phyloP scores from a whole-genome alignment of 1,140 invertebrate genomes.

The Telenomus remus region DNA sequence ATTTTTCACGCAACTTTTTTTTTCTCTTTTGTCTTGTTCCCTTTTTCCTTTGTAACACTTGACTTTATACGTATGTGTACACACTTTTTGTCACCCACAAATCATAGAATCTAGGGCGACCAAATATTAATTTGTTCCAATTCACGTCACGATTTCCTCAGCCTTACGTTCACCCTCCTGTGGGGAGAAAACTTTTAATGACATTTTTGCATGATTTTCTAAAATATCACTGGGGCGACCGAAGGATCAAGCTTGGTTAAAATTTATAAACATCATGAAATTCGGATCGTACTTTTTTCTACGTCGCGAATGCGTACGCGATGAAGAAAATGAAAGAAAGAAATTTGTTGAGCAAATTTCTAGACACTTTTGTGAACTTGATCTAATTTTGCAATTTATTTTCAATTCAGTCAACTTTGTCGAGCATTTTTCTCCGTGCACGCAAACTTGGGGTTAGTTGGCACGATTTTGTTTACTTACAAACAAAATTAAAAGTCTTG shows the following conservation, averaged over 20 bases:
- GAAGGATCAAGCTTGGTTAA: background rate
- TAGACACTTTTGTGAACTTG: background rate
- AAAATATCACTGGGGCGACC: constrained; percentile 13
- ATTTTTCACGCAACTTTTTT: background rate
- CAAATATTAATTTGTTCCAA: constrained; percentile 32
- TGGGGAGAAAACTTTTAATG: constrained; percentile 29
- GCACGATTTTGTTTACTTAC: background rate
- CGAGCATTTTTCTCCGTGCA: no score
- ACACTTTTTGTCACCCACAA: constrained; percentile 15
- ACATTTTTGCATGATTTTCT: constrained; percentile 39
- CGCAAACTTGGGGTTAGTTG: constrained; percentile 5
- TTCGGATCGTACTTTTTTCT: no score
- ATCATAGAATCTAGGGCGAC: constrained; percentile 4
- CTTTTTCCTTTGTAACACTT: background rate
- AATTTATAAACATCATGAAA: background rate
- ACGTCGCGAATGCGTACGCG: no score
- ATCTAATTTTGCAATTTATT: background rate
- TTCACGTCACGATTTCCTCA: constrained; percentile 33
- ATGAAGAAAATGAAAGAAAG: no score
- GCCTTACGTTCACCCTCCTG: background rate
- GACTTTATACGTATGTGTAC: constrained; percentile 4
- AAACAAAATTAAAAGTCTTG: no score
- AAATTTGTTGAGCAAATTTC: no score
- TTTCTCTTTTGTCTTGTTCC: background rate
- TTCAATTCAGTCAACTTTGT: background rate